Evolutionary conservation across 1,140 invertebrate species (phyloP).

Genomic region (Ridgeia piscesae): DNA sequence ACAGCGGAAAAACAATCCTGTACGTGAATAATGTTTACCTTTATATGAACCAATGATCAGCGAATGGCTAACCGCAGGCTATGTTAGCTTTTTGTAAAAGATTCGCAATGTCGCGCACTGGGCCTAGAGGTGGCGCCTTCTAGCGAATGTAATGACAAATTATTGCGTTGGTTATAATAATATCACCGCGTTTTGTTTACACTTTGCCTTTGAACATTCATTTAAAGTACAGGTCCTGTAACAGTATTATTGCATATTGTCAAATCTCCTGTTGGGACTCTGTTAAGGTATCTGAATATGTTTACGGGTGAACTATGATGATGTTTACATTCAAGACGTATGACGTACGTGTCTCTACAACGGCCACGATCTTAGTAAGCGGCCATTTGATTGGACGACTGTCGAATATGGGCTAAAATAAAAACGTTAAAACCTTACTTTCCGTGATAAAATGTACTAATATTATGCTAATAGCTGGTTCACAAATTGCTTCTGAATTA

Average conservation of each 20-base stretch:
- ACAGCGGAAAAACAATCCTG: too few relatives aligned
- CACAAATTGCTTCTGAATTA: neutral
- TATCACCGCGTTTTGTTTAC: neutral
- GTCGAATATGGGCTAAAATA: neutral
- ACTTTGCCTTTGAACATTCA: too few relatives aligned
- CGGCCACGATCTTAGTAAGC: neutral
- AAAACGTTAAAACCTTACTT: neutral
- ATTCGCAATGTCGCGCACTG: neutral
- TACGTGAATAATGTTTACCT: too few relatives aligned
- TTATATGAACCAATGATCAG: too few relatives aligned
- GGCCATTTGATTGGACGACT: neutral
- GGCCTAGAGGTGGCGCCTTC: neutral
- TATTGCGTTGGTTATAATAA: neutral
- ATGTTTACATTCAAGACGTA: neutral
- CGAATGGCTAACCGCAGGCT: too few relatives aligned
- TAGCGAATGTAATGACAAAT: neutral
- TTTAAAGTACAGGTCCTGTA: neutral
- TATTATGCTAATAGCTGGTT: neutral
- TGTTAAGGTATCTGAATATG: neutral
- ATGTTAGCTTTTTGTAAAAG: too few relatives aligned
- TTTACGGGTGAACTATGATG: neutral
- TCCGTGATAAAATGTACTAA: neutral
- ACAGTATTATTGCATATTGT: neutral
- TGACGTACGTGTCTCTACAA: neutral
- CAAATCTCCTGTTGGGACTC: neutral